Evolutionary conservation across 2,113 vertebrate genomes (phyloP).

Genomic region (Pseudorectes ferrugineus): DNA sequence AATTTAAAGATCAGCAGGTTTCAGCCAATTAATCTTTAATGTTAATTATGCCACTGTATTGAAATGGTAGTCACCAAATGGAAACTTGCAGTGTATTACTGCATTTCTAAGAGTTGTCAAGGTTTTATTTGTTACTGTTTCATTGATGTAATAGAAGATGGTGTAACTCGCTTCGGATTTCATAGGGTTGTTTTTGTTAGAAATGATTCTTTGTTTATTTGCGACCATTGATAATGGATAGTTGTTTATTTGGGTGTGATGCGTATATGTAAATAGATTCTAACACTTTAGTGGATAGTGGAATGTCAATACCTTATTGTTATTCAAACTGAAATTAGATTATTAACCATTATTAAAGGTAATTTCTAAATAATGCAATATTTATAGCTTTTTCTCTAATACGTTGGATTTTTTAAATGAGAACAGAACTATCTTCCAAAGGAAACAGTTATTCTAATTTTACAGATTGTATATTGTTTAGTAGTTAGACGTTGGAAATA

Average conservation of each 20-base stretch:
- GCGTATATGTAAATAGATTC: background rate
- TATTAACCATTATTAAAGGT: background rate
- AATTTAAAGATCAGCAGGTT: background rate
- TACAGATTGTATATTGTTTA: background rate
- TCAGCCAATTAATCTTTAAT: background rate
- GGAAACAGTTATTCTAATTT: background rate
- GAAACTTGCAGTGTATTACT: background rate
- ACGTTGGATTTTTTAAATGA: background rate
- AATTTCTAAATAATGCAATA: background rate
- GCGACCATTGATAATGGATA: background rate
- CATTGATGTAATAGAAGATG: background rate
- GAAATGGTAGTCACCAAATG: background rate
- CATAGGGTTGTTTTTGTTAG: background rate
- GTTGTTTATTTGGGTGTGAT: background rate
- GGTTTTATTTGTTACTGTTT: background rate
- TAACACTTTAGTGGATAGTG: background rate
- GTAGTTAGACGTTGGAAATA: background rate
- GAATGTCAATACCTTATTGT: background rate
- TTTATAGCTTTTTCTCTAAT: background rate
- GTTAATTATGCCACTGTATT: background rate
- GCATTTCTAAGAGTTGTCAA: background rate
- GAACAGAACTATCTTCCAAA: background rate
- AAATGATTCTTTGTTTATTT: background rate
- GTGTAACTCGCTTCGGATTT: background rate
- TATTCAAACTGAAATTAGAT: background rate